A percentile compares a stretch with the other conserved stretches of the same genome.
Evolutionary conservation across 2,888 invertebrate genomes (phyloP).

Genomic region (Cordilura impudica): DNA sequence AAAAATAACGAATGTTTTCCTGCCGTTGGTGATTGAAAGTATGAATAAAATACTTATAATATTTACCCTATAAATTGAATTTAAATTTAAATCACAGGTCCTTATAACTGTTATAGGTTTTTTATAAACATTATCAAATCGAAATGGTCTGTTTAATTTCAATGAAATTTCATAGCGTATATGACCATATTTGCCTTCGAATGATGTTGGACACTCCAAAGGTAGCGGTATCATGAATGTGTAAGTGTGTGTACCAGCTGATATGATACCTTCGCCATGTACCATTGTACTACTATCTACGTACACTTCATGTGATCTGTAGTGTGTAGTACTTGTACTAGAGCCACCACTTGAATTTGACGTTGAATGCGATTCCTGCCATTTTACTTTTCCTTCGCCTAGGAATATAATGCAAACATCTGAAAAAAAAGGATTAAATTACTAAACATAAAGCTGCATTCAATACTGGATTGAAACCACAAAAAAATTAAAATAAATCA

Average conservation of each 20-base stretch:
- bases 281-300: conserved; percentile 58
- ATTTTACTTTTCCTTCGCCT: conserved; percentile 66
- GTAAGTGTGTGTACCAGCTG: conserved; percentile 65
- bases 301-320: conserved; percentile 60
- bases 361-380: conserved; percentile 56
- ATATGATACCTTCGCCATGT: conserved; percentile 53
- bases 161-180: conserved; percentile 87
- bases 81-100: conserved; percentile 87
- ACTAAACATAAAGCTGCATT: too few relatives aligned
- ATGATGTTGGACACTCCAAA: conserved; percentile 73
- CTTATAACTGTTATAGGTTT: conserved; percentile 84
- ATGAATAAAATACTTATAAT: not conserved
- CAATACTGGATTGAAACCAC: too few relatives aligned
- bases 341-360: conserved; percentile 25
- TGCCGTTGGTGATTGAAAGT: too few relatives aligned
- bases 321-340: conserved; percentile 55
- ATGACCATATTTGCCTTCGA: conserved; percentile 84
- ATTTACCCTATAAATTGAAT: conserved; percentile 82
- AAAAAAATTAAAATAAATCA: too few relatives aligned
- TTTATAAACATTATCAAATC: conserved; percentile 78
- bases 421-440: conserved; percentile 38
- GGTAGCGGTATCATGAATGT: conserved; percentile 66
- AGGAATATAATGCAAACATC: conserved; percentile 65
- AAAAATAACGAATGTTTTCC: too few relatives aligned
- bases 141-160: conserved; percentile 88